Evolutionary conservation across 2,888 invertebrate genomes (phyloP).

Genomic region (Spicauda simplicius): DNA sequence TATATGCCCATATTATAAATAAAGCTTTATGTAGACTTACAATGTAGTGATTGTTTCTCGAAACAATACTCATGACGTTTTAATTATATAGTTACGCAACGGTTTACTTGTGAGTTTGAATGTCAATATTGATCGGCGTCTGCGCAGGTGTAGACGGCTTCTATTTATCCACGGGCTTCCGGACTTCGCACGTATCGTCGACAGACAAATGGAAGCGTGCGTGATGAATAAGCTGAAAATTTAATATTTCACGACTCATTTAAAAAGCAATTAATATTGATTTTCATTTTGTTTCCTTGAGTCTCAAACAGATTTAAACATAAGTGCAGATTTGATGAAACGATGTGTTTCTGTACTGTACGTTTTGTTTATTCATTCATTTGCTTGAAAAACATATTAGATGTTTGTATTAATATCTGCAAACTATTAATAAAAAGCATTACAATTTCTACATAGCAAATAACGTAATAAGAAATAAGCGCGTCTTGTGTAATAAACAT

Average conservation of each 20-base stretch:
- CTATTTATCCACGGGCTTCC: constrained; percentile 65
- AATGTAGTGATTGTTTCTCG: constrained; percentile 7
- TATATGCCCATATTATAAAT: neutral
- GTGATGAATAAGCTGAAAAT: constrained; percentile 25
- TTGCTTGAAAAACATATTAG: neutral
- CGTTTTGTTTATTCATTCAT: neutral
- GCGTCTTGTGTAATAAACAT: neutral
- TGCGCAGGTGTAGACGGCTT: constrained; percentile 64
- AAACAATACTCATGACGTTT: constrained; percentile 1
- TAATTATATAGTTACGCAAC: constrained; percentile 3
- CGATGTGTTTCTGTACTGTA: neutral
- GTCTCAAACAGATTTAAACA: neutral
- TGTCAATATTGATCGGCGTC: constrained; percentile 51
- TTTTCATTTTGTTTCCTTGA: neutral
- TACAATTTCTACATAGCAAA: neutral
- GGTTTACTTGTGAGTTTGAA: constrained; percentile 15
- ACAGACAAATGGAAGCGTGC: constrained; percentile 23
- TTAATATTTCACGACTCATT: constrained; percentile 19
- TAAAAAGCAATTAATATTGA: constrained; percentile 26
- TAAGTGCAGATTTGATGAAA: neutral
- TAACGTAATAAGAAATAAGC: neutral
- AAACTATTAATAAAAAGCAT: too few relatives aligned
- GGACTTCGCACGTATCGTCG: constrained; percentile 37
- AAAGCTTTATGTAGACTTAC: neutral
- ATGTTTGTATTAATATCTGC: too few relatives aligned